These are phyloP conservation scores for Phaenicophaeus curvirostris DNA, from an alignment of 2,797 vertebrate species.

Conservation along the genomic window DNA sequence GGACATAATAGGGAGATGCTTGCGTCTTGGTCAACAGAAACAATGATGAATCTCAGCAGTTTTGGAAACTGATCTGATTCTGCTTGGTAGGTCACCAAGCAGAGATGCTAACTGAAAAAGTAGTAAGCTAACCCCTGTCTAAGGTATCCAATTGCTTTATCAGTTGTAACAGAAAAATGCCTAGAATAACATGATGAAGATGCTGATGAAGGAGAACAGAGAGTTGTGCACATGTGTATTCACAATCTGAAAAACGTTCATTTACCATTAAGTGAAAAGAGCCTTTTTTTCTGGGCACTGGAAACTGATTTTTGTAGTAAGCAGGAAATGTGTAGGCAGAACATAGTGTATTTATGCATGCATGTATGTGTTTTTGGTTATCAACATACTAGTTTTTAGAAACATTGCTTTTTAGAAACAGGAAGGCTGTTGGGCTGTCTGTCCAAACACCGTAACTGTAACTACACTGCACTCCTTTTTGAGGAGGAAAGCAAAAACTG, in stretches of 20 bases:
- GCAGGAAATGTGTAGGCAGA: not conserved
- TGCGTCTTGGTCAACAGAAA: not conserved
- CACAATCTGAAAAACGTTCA: not conserved
- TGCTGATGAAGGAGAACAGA: not conserved
- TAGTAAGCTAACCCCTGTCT: not conserved
- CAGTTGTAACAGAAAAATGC: not conserved
- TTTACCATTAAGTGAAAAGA: not conserved
- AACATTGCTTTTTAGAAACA: not conserved
- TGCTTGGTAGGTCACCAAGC: not conserved
- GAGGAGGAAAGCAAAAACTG: not conserved
- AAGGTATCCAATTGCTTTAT: not conserved
- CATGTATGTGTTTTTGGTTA: not conserved
- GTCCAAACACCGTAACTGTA: not conserved
- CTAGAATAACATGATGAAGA: not conserved
- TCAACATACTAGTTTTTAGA: not conserved
- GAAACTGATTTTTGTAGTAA: not conserved
- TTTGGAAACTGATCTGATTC: not conserved
- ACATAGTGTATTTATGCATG: not conserved
- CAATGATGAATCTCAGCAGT: not conserved
- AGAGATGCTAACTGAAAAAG: not conserved
- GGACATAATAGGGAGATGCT: not conserved
- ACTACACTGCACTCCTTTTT: not conserved
- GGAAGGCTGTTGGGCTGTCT: fast-evolving
- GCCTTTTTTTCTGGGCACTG: not conserved
- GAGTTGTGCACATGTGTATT: not conserved